phyloP scores from a whole-genome alignment of 2,113 vertebrate genomes.

The Halichoerus grypus region DNA sequence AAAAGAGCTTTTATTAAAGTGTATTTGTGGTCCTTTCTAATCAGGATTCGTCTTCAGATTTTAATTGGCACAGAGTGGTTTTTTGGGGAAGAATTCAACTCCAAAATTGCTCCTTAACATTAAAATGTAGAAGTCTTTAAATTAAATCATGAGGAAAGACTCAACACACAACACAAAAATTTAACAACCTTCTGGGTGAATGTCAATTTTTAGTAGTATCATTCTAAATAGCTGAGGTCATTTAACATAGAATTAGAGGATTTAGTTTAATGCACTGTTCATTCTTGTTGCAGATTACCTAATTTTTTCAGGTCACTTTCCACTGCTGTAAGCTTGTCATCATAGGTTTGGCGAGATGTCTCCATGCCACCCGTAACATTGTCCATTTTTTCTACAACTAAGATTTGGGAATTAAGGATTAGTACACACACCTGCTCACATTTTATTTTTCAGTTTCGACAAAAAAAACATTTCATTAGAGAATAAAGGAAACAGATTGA shows the following conservation, averaged over 20 bases:
- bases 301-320: slow-evolving; percentile 95
- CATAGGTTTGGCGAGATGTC: slow-evolving; percentile 90
- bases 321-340: slow-evolving; percentile 94
- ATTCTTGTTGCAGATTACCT: slow-evolving; percentile 86
- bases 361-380: slow-evolving; percentile 95
- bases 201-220: background rate
- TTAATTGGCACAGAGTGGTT: background rate
- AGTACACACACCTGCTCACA: slow-evolving; percentile 46
- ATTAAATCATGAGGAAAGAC: slow-evolving; percentile 42
- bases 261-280: background rate
- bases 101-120: slow-evolving; percentile 17
- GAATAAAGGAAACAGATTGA: slow-evolving; percentile 58
- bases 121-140: slow-evolving; percentile 45
- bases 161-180: background rate
- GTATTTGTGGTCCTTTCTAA: background rate
- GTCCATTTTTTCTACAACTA: slow-evolving; percentile 98
- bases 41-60: slow-evolving; percentile 16
- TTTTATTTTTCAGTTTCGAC: slow-evolving; percentile 52
- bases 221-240: background rate
- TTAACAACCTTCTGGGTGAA: background rate
- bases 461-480: slow-evolving; percentile 8
- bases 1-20: background rate
- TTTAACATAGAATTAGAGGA: background rate
- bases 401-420: slow-evolving; percentile 81
- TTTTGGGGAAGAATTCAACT: background rate